A percentile compares a stretch with the other conserved stretches of the same genome.
Evolutionary conservation across 2,888 invertebrate species (phyloP).

Genomic region (Cosmopolites sordidus): DNA sequence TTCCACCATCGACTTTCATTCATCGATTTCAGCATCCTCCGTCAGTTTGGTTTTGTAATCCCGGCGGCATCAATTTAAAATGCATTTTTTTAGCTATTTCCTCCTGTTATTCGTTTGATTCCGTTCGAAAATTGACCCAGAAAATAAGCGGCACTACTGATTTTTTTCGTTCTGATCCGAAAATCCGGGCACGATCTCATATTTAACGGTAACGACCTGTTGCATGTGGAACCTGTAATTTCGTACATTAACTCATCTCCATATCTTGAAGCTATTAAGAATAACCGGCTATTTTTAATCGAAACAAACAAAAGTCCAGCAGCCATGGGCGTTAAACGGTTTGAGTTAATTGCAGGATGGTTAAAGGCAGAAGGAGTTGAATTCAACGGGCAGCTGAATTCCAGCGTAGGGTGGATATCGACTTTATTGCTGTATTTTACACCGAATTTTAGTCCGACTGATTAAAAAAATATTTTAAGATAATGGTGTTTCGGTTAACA

Average conservation of each 20-base stretch:
- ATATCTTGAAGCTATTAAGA: background rate
- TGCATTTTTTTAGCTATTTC: background rate
- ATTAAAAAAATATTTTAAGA: no score
- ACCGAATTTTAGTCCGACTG: no score
- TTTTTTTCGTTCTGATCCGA: background rate
- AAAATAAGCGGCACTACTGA: background rate
- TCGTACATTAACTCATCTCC: slow-evolving; percentile 3
- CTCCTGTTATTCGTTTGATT: background rate
- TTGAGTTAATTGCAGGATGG: slow-evolving; percentile 16
- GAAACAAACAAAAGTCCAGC: slow-evolving; percentile 17
- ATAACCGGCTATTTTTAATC: background rate
- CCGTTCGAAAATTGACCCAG: background rate
- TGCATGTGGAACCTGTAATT: slow-evolving; percentile 1
- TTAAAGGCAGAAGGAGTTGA: background rate
- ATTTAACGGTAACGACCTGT: background rate
- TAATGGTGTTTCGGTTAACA: no score
- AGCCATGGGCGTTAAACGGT: slow-evolving; percentile 22
- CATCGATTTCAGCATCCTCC: background rate
- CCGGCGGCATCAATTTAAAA: background rate
- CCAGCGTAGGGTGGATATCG: no score
- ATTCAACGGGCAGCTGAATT: background rate
- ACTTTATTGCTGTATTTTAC: no score
- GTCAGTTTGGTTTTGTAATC: background rate
- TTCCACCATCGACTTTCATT: background rate
- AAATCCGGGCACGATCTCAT: background rate